phyloP scores from a whole-genome alignment of 2,888 invertebrate genomes.

The Helicoverpa assulta region DNA sequence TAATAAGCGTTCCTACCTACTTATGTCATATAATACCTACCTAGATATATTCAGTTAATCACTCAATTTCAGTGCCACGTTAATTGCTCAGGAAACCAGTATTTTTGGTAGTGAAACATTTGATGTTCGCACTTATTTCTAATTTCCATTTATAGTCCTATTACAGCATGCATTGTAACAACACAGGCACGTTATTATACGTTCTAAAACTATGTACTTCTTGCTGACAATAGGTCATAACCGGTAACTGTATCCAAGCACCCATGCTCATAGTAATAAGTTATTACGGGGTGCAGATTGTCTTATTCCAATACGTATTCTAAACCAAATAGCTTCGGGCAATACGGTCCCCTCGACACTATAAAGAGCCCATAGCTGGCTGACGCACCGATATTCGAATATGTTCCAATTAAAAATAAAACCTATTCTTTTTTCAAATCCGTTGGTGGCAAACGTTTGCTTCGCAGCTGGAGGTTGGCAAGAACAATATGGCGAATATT shows the following conservation, averaged over 20 bases:
- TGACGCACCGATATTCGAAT: conserved; percentile 79
- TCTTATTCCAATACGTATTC: conserved; percentile 85
- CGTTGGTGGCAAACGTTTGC: conserved; percentile 71
- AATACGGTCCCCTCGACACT: conserved; percentile 71
- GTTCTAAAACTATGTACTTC: not conserved
- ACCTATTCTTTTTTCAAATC: conserved; percentile 71
- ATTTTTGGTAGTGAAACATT: too few relatives aligned
- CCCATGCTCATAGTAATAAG: conserved; percentile 53
- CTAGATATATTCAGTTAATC: too few relatives aligned
- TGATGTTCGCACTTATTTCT: too few relatives aligned
- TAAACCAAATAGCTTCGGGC: conserved; percentile 86
- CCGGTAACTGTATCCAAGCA: conserved; percentile 37
- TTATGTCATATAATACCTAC: too few relatives aligned
- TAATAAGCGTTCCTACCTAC: too few relatives aligned
- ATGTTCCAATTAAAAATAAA: conserved; percentile 88
- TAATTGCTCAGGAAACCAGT: too few relatives aligned
- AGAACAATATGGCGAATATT: conserved; percentile 43
- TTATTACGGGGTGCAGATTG: conserved; percentile 82
- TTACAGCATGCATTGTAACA: too few relatives aligned
- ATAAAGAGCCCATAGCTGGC: conserved; percentile 73
- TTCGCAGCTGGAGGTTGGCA: conserved; percentile 67
- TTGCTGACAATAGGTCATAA: conserved; percentile 41
- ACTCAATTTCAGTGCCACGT: too few relatives aligned
- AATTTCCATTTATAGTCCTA: too few relatives aligned
- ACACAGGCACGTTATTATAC: not conserved